A percentile compares a stretch with the other conserved stretches of the same genome.
Evolutionary conservation across 2,888 invertebrate genomes (phyloP).

Genomic region (Drosophila sordidapex): DNA sequence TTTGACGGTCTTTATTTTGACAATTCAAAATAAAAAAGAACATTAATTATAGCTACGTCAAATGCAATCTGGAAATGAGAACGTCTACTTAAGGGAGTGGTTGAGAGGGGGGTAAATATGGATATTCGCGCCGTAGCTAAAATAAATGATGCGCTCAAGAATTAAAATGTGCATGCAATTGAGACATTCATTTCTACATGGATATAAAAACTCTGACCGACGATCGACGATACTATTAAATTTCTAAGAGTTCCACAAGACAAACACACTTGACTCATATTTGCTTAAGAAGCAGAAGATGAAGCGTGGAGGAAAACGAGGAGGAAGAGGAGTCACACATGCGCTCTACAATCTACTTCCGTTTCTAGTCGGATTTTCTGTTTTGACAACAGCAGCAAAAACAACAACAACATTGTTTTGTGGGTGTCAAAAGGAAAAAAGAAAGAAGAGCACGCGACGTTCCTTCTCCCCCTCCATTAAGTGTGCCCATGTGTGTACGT

Average conservation of each 20-base stretch:
- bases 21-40: not conserved
- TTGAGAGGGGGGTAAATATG: not conserved
- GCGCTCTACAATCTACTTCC: conserved; percentile 59
- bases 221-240: conserved; percentile 37
- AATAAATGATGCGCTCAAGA: conserved; percentile 26
- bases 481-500: not conserved
- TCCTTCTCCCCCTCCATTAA: conserved; percentile 23
- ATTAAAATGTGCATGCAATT: conserved; percentile 63
- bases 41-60: not conserved
- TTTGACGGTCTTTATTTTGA: not conserved
- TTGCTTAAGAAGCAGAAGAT: conserved; percentile 3
- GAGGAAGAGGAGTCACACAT: conserved; percentile 28
- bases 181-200: conserved; percentile 26
- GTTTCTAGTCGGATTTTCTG: conserved; percentile 55
- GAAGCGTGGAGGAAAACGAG: not conserved
- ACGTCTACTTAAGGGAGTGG: not conserved
- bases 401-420: conserved; percentile 55
- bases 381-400: conserved; percentile 60
- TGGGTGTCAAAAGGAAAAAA: conserved; percentile 58
- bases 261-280: conserved; percentile 69
- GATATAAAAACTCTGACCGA: conserved; percentile 40
- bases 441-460: conserved; percentile 61
- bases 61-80: not conserved
- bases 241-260: conserved; percentile 36
- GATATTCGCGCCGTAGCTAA: conserved; percentile 43